phyloP scores from a whole-genome alignment of 2,888 invertebrate genomes.

The Leptopilina myrica region DNA sequence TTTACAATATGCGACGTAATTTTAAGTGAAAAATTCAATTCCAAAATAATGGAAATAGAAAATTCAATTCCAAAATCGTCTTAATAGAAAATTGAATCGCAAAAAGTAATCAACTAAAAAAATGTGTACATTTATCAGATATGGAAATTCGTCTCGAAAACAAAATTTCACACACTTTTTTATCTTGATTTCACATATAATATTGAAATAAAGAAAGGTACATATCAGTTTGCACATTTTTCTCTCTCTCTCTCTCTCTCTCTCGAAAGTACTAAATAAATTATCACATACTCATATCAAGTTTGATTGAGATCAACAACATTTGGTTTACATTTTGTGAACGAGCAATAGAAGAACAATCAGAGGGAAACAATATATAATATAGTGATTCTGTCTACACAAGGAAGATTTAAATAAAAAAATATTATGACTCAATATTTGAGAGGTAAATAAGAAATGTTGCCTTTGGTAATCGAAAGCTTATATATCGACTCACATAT shows the following conservation, averaged over 20 bases:
- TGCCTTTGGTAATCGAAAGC: constrained; percentile 39
- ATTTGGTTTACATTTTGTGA: constrained; percentile 30
- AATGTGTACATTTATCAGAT: too few relatives aligned
- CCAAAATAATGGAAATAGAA: too few relatives aligned
- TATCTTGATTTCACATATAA: too few relatives aligned
- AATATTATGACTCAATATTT: constrained; percentile 40
- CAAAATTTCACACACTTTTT: too few relatives aligned
- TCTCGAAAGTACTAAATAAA: not conserved
- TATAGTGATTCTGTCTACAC: constrained; percentile 36
- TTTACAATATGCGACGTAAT: too few relatives aligned
- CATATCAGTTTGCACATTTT: constrained; percentile 3
- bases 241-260: not conserved
- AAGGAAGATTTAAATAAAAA: constrained; percentile 35
- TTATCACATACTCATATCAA: not conserved
- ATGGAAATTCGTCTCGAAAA: too few relatives aligned
- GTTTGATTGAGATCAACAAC: constrained; percentile 32
- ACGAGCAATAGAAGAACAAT: constrained; percentile 36
- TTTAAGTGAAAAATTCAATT: too few relatives aligned
- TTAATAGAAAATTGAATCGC: too few relatives aligned
- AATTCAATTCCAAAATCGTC: too few relatives aligned
- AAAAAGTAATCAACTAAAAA: too few relatives aligned
- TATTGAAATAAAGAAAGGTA: too few relatives aligned
- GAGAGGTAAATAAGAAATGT: constrained; percentile 39
- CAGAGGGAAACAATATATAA: not conserved
- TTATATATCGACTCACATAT: constrained; percentile 30